Evolutionary conservation across 2,888 invertebrate species (phyloP), one percentile per base, ranked within the genome.

Genomic region (Pomacea canaliculata): DNA sequence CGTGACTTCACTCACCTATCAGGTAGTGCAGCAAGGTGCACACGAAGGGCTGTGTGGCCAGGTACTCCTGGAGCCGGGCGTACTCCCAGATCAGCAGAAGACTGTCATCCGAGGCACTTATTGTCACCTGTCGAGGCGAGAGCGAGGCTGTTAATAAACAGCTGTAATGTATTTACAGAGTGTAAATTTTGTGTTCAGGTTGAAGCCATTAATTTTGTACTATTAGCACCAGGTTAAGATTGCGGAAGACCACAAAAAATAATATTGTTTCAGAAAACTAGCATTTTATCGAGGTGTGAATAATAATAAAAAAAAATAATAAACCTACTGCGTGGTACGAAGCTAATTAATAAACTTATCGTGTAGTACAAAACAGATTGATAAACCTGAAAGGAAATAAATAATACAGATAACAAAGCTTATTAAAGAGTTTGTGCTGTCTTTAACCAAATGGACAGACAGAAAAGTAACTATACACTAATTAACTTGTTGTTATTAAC

Each of bases 1-100:
- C 51, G 51, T 56, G 51, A 56, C 51, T 13, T 56, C 51, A 56
- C 49, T 76, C 62, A 72, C 79, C 95, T 91, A 96, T 94, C 83
- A 96, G 93, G 88, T 94, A 94, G 91, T 94, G 94, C 83, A 96
- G 92, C 77, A 96, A 94, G 85, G 94, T 93, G 90, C 94, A 94
- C 85, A 96, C 93, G 86, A 94, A 93, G 23, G 95, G 94, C 86
- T 95, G 93, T 89, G 94, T 94, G 81, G 94, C 93, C 82, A 96
- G 93, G 82, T 95, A 94, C 78, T 94, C 92, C 88, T 94, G 94
- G 77, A 96, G 92, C 84, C 94, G 94, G 92, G 94, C 93, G 85
- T 95, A 93, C 80, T 95, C 94, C 96, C 96, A 96, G 87, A 95
- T 94, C 81, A 96, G 92, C 88, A 95, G 94, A 84, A 94, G 93